phyloP scores from a whole-genome alignment of 2,797 vertebrate species.

The Tenualosa thibaudeaui region DNA sequence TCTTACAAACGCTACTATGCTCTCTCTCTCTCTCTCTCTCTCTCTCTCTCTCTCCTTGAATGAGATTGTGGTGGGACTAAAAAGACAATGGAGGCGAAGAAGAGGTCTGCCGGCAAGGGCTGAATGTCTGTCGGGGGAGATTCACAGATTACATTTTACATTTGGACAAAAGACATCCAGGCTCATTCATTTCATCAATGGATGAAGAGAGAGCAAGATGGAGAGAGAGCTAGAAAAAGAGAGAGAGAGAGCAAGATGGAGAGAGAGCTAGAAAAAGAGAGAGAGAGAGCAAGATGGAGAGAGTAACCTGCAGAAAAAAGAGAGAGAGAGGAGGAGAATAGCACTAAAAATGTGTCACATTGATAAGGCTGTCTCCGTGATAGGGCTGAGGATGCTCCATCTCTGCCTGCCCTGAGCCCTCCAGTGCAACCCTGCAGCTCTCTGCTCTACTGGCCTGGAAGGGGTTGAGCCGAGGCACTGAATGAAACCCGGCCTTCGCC shows the following conservation, averaged over 20 bases:
- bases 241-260: not conserved
- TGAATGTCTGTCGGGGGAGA: constrained; percentile 20
- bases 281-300: constrained; percentile 38
- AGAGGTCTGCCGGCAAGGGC: not conserved
- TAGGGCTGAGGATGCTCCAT: not conserved
- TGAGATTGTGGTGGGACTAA: not conserved
- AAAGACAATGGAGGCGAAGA: not conserved
- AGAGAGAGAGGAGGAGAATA: not conserved
- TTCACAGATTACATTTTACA: constrained; percentile 15
- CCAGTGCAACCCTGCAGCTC: not conserved
- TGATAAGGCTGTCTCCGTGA: not conserved
- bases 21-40: not conserved
- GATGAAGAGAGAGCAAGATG: not conserved
- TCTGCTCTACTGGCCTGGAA: not conserved
- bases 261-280: not conserved
- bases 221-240: not conserved
- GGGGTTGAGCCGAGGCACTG: not conserved
- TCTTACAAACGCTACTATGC: not conserved
- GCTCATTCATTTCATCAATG: constrained; percentile 2
- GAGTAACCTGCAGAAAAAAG: constrained; percentile 38
- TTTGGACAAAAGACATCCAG: not conserved
- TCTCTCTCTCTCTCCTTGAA: not conserved
- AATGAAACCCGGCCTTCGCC: not conserved
- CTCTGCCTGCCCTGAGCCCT: not conserved
- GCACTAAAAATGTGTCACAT: constrained; percentile 34